phyloP scores from a whole-genome alignment of 2,113 vertebrate species.

The Aphyosemion australe region DNA sequence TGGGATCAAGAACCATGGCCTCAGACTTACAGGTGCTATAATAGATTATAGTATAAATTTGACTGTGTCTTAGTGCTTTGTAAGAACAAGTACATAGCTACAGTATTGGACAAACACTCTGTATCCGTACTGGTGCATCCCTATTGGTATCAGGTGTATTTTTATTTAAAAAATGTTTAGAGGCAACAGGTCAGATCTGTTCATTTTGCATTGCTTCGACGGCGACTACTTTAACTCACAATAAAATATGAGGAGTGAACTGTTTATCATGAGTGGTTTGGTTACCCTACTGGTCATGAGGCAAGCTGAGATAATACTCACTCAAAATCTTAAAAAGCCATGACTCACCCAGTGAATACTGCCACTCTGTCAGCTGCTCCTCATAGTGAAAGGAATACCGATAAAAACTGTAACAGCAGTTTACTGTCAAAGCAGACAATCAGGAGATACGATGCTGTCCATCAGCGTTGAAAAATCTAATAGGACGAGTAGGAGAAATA shows the following conservation, averaged over 20 bases:
- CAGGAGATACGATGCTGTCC: constrained; percentile 31
- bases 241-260: constrained; percentile 48
- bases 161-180: constrained; percentile 11
- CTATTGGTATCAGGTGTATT: too few relatives aligned
- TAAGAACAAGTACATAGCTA: too few relatives aligned
- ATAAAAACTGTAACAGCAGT: constrained; percentile 14
- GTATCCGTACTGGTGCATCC: too few relatives aligned
- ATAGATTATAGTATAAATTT: too few relatives aligned
- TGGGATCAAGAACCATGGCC: too few relatives aligned
- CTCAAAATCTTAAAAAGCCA: constrained; percentile 41
- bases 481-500: constrained; percentile 45
- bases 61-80: too few relatives aligned
- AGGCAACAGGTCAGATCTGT: constrained; percentile 32
- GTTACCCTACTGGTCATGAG: constrained; percentile 35
- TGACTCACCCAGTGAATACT: constrained; percentile 46
- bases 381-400: constrained; percentile 1
- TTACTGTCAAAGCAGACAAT: constrained; percentile 23
- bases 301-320: constrained; percentile 53
- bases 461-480: constrained; percentile 54
- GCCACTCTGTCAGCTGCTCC: constrained; percentile 24
- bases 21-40: too few relatives aligned
- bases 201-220: constrained; percentile 27
- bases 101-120: too few relatives aligned
- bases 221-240: constrained; percentile 25
- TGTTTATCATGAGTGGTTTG: constrained; percentile 44